These are phyloP conservation scores for Drosophila willistoni DNA, from an alignment of 1,140 invertebrate species.

Conservation along the genomic window DNA sequence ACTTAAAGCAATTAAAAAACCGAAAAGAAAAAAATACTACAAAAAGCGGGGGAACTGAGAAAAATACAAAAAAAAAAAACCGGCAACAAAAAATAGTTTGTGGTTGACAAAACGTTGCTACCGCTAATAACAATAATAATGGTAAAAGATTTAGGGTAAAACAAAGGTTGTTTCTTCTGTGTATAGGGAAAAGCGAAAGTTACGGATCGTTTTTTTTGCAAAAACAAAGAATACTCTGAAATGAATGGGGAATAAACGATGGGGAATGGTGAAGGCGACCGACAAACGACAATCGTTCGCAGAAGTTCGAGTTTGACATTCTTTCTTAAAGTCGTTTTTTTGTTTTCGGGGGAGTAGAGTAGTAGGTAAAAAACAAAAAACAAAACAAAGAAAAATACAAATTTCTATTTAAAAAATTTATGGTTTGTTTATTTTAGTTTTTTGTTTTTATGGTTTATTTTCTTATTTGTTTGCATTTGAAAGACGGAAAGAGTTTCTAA, in stretches of 20 bases:
- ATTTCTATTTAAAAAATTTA: constrained; percentile 54
- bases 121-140: constrained; percentile 44
- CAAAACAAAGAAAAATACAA: neutral
- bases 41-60: neutral
- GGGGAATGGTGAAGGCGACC: neutral
- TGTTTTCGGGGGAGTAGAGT: constrained; percentile 46
- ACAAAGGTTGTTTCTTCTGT: constrained; percentile 46
- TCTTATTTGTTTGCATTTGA: constrained; percentile 39
- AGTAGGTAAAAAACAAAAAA: too few relatives aligned
- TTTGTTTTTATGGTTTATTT: constrained; percentile 29
- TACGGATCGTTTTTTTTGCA: constrained; percentile 3
- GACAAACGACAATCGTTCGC: too few relatives aligned
- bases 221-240: constrained; percentile 52
- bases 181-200: constrained; percentile 65
- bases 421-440: constrained; percentile 16
- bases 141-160: constrained; percentile 44
- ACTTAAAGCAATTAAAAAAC: constrained; percentile 64
- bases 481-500: constrained; percentile 18
- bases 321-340: neutral
- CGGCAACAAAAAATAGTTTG: constrained; percentile 45
- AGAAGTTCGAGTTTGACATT: constrained; percentile 54
- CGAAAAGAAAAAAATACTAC: constrained; percentile 16
- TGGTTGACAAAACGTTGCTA: constrained; percentile 63
- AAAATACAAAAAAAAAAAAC: constrained; percentile 31
- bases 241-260: constrained; percentile 36